Base-by-base conservation (phyloP, 2,888 invertebrate genomes). In the Acholoe squamosa region DNA sequence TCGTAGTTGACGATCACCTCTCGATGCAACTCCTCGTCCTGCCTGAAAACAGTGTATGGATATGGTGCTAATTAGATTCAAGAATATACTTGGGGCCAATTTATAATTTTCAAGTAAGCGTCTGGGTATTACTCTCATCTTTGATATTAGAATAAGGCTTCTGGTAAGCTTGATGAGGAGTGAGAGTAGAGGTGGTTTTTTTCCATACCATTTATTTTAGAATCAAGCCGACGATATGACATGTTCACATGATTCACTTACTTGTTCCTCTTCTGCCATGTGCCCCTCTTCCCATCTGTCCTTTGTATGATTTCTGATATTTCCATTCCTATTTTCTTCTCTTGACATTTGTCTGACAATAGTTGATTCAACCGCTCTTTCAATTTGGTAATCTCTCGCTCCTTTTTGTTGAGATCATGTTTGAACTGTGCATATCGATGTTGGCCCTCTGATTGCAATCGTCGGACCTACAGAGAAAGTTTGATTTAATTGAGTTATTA, bases 361-460 rank as follows among this genome's bases (percentile, higher is more conserved):
- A 95, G 92, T 90, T 94, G 94, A 91, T 95, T 94, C 14, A 95
- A 91, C 77, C 94, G 93, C 56, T 95, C 95, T 92, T 95, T 95
- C 67, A 95, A 92, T 89, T 93, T 94, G 89, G 93, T 93, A 7
- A 93, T 89, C 91, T 95, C 95, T 91, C 94, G 92, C 90, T 95
- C 95, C 89, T 94, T 94, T 92, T 95, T 95, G 93, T 94, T 95
- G 90, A 94, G 86, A 56, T 95, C 95, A 93, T 95, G 95, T 93
- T 94, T 94, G 91, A 93, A 94, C 91, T 95, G 95, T 0, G 93
- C 92, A 90, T 95, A 94, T 67, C 94, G 92, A 80, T 94, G 94
- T 25, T 94, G 94, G 16, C 95, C 91, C n/a, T 94, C 93, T 22
- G 94, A 93, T 90, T 94, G 94, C 25, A 95, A 91, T 51, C 94